Base-by-base conservation (phyloP, 2,113 vertebrate genomes). In the Poicephalus meyeri region DNA sequence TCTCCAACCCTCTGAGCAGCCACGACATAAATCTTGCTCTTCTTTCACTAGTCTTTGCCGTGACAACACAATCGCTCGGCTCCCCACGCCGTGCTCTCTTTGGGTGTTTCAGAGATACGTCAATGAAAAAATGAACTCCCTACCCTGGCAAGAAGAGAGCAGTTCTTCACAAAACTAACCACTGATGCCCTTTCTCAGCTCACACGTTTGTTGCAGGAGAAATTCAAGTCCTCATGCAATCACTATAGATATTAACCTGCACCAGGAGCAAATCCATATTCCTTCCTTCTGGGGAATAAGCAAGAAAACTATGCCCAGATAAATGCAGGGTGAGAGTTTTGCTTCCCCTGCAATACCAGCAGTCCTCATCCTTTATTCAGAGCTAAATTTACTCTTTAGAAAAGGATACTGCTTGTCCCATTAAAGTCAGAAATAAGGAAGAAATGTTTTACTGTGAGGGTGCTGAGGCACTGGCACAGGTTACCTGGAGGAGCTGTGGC, bases 11-110 rank as follows among this genome's bases (percentile, higher is more conserved):
- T 88, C 76, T 53, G 88, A 88, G 77, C 82, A 84, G 86, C 86
- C 69, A 86, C 0, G 6, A 81, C 24, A 91, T 94, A 94, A 97
- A 96, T 97, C 95, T 95, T 86, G 77, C 88, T 94, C 80, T 37
- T 93, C 92, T 94, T 96, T 87, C 80, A 44, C 93, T 29, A 3
- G 80, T 88, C 90, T 88, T 95, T 92, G 86, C 95, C 5, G 71
- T 94, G 96, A 97, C 96, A 97, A 96, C 93, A 96, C 93, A 96
- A 96, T 93, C 86, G 23, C 86, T 94, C 86, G 80, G 95, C 93
- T 89, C 72, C 61, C 80, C 44, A 8, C 46, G 90, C 92, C 93
- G 84, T 0, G 44, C 49, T 74, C 86, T 78, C 29, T 1, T 24
- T 35, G 84, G 91, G 86, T 26, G 29, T 82, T 88, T 93, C 93